phyloP scores from a whole-genome alignment of 1,140 invertebrate genomes.

The Leguminivora glycinivorella region DNA sequence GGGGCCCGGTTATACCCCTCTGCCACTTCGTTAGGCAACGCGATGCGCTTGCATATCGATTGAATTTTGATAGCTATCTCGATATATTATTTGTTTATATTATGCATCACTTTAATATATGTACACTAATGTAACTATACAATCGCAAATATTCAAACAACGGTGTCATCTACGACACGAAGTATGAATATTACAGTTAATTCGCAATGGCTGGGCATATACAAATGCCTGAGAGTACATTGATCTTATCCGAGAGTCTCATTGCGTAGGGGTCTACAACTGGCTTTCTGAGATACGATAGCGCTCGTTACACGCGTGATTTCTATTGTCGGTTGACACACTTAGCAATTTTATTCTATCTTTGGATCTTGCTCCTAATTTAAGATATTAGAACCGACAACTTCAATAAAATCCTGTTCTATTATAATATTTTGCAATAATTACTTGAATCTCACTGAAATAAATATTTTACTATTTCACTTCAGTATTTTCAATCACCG shows the following conservation, averaged over 20 bases:
- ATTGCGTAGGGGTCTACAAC: slow-evolving; percentile 28
- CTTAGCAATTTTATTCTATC: slow-evolving; percentile 11
- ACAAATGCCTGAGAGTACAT: slow-evolving; percentile 42
- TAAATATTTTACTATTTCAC: background rate
- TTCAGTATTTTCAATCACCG: background rate
- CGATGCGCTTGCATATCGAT: slow-evolving; percentile 33
- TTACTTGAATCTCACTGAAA: background rate
- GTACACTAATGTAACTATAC: no score
- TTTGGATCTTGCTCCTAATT: background rate
- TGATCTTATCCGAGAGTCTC: slow-evolving; percentile 34
- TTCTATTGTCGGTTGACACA: slow-evolving; percentile 18
- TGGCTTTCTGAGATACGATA: slow-evolving; percentile 4
- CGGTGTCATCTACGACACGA: background rate
- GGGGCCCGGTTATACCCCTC: slow-evolving; percentile 7
- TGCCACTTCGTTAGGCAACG: slow-evolving; percentile 32
- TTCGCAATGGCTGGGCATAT: slow-evolving; percentile 48
- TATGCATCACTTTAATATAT: slow-evolving; percentile 34
- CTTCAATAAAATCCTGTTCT: background rate
- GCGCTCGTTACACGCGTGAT: slow-evolving; percentile 7
- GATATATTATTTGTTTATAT: slow-evolving; percentile 38
- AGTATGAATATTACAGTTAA: background rate
- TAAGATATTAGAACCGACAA: background rate
- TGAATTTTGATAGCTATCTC: slow-evolving; percentile 23
- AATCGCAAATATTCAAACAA: no score
- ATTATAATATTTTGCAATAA: no score